Conservation (phyloP, 1,140 invertebrate genomes). For the Laupala kohalensis region DNA sequence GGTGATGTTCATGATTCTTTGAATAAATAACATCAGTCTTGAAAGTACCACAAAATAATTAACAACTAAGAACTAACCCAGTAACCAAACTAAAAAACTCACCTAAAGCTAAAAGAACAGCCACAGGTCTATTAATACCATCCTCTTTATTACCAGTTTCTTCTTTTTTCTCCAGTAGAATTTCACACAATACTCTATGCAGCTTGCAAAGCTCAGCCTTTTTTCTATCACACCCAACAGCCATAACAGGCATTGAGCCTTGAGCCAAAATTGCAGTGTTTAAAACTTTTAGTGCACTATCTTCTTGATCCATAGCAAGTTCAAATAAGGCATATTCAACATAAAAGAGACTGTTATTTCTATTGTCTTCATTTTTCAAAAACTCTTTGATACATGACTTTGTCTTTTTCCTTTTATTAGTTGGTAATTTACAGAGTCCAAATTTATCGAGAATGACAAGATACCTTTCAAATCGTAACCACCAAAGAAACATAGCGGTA, state of each 20-base stretch:
- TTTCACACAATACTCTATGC: conserved; percentile 32
- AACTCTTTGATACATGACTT: conserved; percentile 38
- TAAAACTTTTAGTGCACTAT: conserved; percentile 22
- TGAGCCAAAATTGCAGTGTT: conserved; percentile 5
- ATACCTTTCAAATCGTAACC: conserved; percentile 43
- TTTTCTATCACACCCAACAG: conserved; percentile 16
- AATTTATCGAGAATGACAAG: conserved; percentile 34
- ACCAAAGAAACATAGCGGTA: conserved; percentile 39
- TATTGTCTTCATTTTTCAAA: conserved; percentile 35
- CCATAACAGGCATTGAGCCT: neutral
- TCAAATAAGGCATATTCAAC: conserved; percentile 48
- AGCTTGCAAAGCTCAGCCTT: conserved; percentile 28
- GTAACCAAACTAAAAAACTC: too few relatives aligned
- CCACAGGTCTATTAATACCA: neutral
- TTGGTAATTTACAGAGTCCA: conserved; percentile 26
- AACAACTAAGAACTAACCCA: too few relatives aligned
- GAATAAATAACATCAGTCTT: too few relatives aligned
- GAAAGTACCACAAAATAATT: too few relatives aligned
- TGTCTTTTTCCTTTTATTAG: conserved; percentile 31
- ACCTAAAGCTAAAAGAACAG: neutral
- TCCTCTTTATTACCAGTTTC: neutral
- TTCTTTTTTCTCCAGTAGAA: neutral
- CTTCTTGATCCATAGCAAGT: conserved; percentile 32
- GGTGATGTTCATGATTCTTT: too few relatives aligned
- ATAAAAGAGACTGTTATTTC: conserved; percentile 41